Conservation (phyloP, 1,140 invertebrate genomes). For the Zaprionus capensis region DNA sequence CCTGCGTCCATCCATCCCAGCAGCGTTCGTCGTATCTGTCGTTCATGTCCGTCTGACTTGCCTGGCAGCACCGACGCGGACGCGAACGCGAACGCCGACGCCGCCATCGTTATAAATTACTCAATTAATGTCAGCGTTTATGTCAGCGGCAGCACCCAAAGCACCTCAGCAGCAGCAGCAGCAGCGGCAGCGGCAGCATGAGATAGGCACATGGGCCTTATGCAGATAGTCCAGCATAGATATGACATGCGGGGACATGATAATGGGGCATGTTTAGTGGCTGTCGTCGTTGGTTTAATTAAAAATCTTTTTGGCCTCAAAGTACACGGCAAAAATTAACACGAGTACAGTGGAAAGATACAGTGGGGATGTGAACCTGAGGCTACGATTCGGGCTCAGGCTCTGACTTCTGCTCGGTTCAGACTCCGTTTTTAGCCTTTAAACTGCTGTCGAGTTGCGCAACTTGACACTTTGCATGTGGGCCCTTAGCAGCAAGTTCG, state of each 20-base stretch:
- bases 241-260: slow-evolving; percentile 65
- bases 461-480: slow-evolving; percentile 79
- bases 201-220: slow-evolving; percentile 59
- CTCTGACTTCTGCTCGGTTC: not conserved
- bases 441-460: slow-evolving; percentile 71
- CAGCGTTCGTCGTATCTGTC: slow-evolving; percentile 35
- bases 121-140: slow-evolving; percentile 84
- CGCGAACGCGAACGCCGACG: slow-evolving; percentile 42
- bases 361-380: not conserved
- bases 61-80: slow-evolving; percentile 31
- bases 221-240: slow-evolving; percentile 79
- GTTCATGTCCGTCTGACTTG: slow-evolving; percentile 47
- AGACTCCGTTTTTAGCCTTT: slow-evolving; percentile 22
- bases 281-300: slow-evolving; percentile 73
- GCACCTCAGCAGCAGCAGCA: slow-evolving; percentile 28
- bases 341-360: slow-evolving; percentile 23
- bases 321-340: slow-evolving; percentile 41
- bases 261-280: slow-evolving; percentile 81
- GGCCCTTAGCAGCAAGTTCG: slow-evolving; percentile 76
- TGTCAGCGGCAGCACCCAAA: slow-evolving; percentile 67
- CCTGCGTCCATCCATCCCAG: slow-evolving; percentile 12
- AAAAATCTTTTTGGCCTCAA: slow-evolving; percentile 59
- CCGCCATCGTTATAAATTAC: slow-evolving; percentile 82
- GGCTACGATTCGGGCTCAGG: not conserved
- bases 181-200: slow-evolving; percentile 19